Base-by-base conservation (phyloP, 2,113 vertebrate species). In the Notiomystis cincta region DNA sequence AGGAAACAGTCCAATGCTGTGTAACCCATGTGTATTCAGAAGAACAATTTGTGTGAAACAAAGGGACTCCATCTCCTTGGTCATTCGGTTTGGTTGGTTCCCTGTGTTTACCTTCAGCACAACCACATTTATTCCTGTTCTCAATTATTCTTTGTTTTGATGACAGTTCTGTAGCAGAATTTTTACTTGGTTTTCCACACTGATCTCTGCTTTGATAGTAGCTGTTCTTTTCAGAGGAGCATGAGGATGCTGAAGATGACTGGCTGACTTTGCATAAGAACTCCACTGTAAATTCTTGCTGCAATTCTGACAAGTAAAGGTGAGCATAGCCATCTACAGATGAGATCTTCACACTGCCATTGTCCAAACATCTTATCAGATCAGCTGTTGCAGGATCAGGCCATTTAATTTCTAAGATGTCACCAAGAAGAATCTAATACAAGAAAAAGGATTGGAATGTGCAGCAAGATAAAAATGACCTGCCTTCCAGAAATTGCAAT, bases 181-280 rank as follows among this genome's bases (percentile, higher is more conserved):
- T 90, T 90, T 70, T 45, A 35, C 37, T 80, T n/a, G 20, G 19
- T 72, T 94, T 96, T 84, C n/a, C 89, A 78, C 15, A 12, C 13
- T 54, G 51, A 72, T 95, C 90, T 69, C 69, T 0, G 0, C 58
- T 80, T 84, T 83, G 79, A 82, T 40, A 60, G 62, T 15, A 85
- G 35, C 38, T 94, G 15, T 57, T 94, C 64, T 86, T 97, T 73
- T 88, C 64, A 70, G 87, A 94, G 33, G 84, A 51, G 27, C 2
- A 0, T 44, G 35, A 30, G 45, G 88, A 87, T 30, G 57, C 65
- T 23, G 76, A 64, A 61, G 79, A 56, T 51, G 82, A 72, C 57
- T 97, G 98, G 94, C 99, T 99, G 65, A 98, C 97, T 95, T 97
- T 98, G 95, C 99, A 99, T 19, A 97, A 97, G 96, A 99, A 99